Evolutionary conservation across 2,113 vertebrate species (phyloP).

Genomic region (Aegotheles bennettii): DNA sequence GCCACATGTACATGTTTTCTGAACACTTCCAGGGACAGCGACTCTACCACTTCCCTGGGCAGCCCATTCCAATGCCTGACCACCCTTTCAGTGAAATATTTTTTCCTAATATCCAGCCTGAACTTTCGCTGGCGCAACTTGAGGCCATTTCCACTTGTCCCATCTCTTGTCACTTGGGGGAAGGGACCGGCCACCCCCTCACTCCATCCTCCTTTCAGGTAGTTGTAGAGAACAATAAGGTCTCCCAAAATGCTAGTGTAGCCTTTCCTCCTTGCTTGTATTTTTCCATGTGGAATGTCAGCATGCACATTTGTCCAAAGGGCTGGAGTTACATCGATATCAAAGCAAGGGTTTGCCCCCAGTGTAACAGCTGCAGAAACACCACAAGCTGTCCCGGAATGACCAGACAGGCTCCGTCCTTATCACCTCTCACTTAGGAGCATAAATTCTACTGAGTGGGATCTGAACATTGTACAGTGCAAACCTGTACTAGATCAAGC

Average conservation of each 20-base stretch:
- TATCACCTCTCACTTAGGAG: background rate
- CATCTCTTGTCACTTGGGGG: too few relatives aligned
- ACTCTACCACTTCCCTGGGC: too few relatives aligned
- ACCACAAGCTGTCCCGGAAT: background rate
- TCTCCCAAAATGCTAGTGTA: background rate
- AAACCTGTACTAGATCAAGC: constrained; percentile 68
- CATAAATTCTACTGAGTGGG: background rate
- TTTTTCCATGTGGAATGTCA: background rate
- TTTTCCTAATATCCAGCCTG: too few relatives aligned
- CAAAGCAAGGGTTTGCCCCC: background rate
- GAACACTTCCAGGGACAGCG: too few relatives aligned
- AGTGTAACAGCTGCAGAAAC: background rate
- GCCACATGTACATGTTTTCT: too few relatives aligned
- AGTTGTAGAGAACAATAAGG: too few relatives aligned
- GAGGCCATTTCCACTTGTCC: too few relatives aligned
- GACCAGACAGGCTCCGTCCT: background rate
- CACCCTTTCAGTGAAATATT: too few relatives aligned
- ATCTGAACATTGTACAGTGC: constrained; percentile 69
- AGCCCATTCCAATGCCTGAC: too few relatives aligned
- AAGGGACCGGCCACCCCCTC: too few relatives aligned
- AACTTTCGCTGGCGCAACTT: too few relatives aligned
- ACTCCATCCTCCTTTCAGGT: too few relatives aligned
- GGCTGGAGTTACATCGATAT: background rate
- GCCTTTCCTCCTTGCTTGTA: background rate
- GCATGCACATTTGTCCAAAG: background rate